phyloP scores from a whole-genome alignment of 2,888 invertebrate species.

The Caenorhabditis auriculariae region DNA sequence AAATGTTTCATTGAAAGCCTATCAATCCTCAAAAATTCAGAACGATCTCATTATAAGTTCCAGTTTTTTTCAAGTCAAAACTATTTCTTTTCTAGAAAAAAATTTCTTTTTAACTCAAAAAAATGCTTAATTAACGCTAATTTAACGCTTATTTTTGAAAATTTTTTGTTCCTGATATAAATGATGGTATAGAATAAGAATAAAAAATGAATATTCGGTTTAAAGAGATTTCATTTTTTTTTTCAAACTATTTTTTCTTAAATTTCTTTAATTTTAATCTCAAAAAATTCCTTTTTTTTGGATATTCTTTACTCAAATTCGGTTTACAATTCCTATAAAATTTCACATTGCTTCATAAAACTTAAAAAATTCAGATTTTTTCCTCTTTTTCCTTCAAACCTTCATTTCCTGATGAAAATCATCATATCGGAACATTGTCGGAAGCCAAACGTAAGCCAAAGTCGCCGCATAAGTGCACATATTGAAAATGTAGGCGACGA shows the following conservation, averaged over 20 bases:
- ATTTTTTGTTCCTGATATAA: too few relatives aligned
- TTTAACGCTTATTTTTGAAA: too few relatives aligned
- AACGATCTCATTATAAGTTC: too few relatives aligned
- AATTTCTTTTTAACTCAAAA: too few relatives aligned
- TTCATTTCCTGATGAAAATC: constrained; percentile 54
- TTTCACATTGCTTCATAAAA: too few relatives aligned
- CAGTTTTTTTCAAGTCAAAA: too few relatives aligned
- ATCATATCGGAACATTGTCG: constrained; percentile 55
- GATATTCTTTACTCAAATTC: neutral
- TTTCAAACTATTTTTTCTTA: too few relatives aligned
- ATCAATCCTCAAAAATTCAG: too few relatives aligned
- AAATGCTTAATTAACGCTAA: too few relatives aligned
- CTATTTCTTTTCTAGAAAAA: too few relatives aligned
- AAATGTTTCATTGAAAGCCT: neutral
- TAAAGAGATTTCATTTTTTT: neutral
- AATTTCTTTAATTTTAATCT: constrained; percentile 2
- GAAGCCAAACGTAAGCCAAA: constrained; percentile 54
- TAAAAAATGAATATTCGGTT: neutral
- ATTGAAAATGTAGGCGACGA: constrained; percentile 52
- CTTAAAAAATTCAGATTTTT: too few relatives aligned
- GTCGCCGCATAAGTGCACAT: constrained; percentile 53
- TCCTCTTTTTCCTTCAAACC: constrained; percentile 16
- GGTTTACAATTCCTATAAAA: too few relatives aligned
- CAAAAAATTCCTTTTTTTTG: constrained; percentile 11
- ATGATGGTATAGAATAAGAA: neutral